Base-by-base conservation (phyloP, 2,888 invertebrate species). In the Polymixis lichenea region DNA sequence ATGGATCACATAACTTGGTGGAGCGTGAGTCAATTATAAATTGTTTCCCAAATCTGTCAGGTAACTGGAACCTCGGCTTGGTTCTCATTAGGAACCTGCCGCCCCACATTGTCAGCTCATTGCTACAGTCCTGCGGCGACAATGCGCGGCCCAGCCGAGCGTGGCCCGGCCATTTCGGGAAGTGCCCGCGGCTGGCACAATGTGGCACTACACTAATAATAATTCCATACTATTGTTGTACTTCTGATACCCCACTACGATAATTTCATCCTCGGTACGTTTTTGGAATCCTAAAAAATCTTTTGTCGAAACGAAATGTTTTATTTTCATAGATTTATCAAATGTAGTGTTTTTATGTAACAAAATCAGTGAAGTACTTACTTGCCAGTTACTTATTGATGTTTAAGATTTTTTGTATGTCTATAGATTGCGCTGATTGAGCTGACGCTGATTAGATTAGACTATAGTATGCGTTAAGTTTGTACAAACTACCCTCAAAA, bases 151-250 rank as follows among this genome's bases (percentile, higher is more conserved):
- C 4, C 73, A 53, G 77, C 32, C 51, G 82, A 76, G 78, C 85
- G 80, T 80, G 86, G 75, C 69, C 61, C 61, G 64, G 49, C 75
- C 76, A 69, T 72, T 38, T 67, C 69, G 83, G 83, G 77, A 75
- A 65, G 61, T 69, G 58, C 60, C 81, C 78, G 74, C 74, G 82
- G 72, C 67, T 66, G 73, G 69, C 72, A 85, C 86, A 83, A 80
- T 83, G 65, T 55, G 56, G 17, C 72, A 73, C 80, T 78, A 85
- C 72, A 73, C 80, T 78, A 85, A 78, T 82, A 84, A 79, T 87
- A 79, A 86, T 86, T 87, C 77, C 75, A 60, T 32, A 62, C 77
- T 72, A 85, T 87, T 86, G 86, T 87, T 73, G 58, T 77, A 69
- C 53, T 58, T 55, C 61, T 66, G 77, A 77, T 81, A 74, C 81